Base-by-base conservation (phyloP, 2,888 invertebrate species). In the Esperia sulphurella region DNA sequence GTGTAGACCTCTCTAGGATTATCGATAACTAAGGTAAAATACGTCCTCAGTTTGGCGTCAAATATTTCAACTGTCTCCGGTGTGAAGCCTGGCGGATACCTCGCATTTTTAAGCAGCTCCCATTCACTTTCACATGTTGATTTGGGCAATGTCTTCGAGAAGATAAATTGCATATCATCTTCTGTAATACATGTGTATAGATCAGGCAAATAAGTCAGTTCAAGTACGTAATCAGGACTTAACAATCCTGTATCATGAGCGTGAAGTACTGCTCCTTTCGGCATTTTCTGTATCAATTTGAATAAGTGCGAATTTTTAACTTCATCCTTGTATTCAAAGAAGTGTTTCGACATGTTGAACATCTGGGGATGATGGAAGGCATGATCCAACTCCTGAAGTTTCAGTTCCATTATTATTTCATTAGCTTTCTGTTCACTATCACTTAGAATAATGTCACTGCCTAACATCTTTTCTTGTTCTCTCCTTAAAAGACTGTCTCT, bases 201-300 rank as follows among this genome's bases (percentile, higher is more conserved):
- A 68, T 93, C 62, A 0, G 92, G 90, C 50, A 84, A 82, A 59
- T 93, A 93, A 0, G 94, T 94, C 10, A 95, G 61, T 41, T 91
- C 81, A 0, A 94, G 64, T 0, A 94, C 71, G 55, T 91, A 94
- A 51, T 93, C 92, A 0, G 91, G 87, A 29, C 92, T 91, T 29
- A 92, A 84, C 1, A 93, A 65, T 0, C 92, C 93, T 0, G 92
- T 92, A 55, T 94, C 92, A 57, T 95, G 95, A 0, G 91, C 91
- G 62, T 95, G 95, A 0, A 95, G 77, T 0, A 93, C 88, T 0
- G 91, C 93, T 0, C 95, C 96, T 79, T 96, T 96, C 0, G 96
- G 96, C 91, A 96, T 92, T 35, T 71, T 71, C 49, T 91, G 80
- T 1, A 96, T 91, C 1, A 94, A 69, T 56, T 92, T 76, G 65